phyloP scores from a whole-genome alignment of 2,888 invertebrate species.

The Tetheella fluctuosa region DNA sequence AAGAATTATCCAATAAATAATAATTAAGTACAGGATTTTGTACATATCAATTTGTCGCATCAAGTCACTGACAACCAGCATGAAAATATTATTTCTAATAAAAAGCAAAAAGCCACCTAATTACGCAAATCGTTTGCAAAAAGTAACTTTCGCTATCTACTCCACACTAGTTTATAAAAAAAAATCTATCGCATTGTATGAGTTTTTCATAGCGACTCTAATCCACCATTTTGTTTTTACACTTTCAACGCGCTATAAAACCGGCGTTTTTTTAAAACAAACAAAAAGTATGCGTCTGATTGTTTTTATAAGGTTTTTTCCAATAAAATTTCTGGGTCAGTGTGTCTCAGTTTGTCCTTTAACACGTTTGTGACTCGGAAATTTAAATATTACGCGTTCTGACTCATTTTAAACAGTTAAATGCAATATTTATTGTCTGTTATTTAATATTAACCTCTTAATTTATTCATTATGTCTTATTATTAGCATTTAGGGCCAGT shows the following conservation, averaged over 20 bases:
- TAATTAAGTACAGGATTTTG: neutral
- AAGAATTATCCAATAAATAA: too few species aligned
- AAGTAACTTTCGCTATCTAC: conserved; percentile 54
- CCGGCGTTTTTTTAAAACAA: conserved; percentile 18
- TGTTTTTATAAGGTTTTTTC: conserved; percentile 37
- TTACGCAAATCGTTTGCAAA: conserved; percentile 38
- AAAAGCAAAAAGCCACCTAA: conserved; percentile 31
- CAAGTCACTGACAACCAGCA: too few species aligned
- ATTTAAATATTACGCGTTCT: conserved; percentile 45
- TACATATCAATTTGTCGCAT: too few species aligned
- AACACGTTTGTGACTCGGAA: conserved; percentile 52
- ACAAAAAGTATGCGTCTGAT: conserved; percentile 14
- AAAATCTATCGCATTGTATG: neutral
- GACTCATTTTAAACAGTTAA: conserved; percentile 46
- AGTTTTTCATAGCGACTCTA: conserved; percentile 13
- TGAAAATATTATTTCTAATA: conserved; percentile 7
- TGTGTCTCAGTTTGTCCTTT: conserved; percentile 65
- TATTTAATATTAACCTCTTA: conserved; percentile 35
- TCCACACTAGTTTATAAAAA: conserved; percentile 43
- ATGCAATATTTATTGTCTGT: neutral
- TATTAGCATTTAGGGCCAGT: conserved; percentile 45
- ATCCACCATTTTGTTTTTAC: conserved; percentile 21
- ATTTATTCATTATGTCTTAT: conserved; percentile 41
- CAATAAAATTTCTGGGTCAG: conserved; percentile 65
- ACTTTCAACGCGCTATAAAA: conserved; percentile 31